These are phyloP conservation scores for Periparus ater DNA, from an alignment of 2,797 vertebrate species.

Conservation along the genomic window DNA sequence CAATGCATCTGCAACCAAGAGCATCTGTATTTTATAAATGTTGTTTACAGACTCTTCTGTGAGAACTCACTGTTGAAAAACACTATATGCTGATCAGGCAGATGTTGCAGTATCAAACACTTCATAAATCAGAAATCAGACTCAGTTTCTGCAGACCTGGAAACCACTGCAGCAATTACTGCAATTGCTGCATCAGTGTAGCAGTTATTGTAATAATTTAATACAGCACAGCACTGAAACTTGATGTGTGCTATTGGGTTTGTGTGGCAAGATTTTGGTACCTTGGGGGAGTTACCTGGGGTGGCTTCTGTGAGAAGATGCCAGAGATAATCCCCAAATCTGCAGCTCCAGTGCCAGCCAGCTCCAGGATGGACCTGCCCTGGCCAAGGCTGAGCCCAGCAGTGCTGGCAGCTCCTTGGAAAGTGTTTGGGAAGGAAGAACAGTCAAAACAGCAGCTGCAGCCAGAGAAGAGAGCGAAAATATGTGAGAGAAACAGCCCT, in stretches of 20 bases:
- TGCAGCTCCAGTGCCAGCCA: rapidly evolving
- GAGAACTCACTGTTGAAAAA: neutral
- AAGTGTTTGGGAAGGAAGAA: neutral
- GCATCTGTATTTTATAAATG: neutral
- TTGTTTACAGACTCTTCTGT: neutral
- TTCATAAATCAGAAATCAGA: neutral
- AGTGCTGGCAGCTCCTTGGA: neutral
- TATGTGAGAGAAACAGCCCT: neutral
- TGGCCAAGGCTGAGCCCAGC: neutral
- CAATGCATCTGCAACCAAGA: neutral
- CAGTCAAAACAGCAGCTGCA: neutral
- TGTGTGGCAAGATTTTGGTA: neutral
- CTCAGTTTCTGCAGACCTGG: neutral
- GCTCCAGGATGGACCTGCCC: neutral
- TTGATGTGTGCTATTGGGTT: neutral
- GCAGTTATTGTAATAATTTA: neutral
- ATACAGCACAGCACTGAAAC: neutral
- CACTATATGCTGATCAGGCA: neutral
- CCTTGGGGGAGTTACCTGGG: neutral
- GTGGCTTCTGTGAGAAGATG: neutral
- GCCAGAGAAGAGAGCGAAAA: neutral
- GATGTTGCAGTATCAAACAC: neutral
- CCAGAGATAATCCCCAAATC: neutral
- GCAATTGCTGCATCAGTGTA: neutral
- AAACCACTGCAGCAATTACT: neutral